Conservation (phyloP, 2,888 invertebrate species). For the Patella ulyssiponensis region DNA sequence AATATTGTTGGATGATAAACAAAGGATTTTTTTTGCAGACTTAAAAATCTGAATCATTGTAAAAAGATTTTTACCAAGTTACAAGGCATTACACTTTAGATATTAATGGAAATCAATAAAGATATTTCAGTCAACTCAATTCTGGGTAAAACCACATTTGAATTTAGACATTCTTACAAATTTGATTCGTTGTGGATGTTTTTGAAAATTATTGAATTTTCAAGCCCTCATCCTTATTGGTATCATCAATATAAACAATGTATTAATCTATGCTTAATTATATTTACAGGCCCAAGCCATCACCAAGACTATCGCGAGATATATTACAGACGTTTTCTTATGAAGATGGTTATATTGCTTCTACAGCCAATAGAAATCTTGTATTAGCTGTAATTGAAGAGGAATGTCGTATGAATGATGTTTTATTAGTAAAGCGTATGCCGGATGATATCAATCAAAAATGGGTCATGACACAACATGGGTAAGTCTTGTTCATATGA, state of each 20-base stretch:
- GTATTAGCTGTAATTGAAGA: constrained; percentile 65
- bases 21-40: no score
- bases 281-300: constrained; percentile 49
- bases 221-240: no score
- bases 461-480: constrained; percentile 67
- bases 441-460: constrained; percentile 68
- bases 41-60: no score
- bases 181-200: no score
- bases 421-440: constrained; percentile 61
- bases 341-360: constrained; percentile 67
- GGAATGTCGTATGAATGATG: constrained; percentile 63
- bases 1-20: no score
- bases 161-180: no score
- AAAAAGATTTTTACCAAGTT: no score
- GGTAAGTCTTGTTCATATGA: constrained; percentile 47
- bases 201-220: no score
- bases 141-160: no score
- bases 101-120: no score
- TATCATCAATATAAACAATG: not conserved
- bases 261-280: not conserved
- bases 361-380: constrained; percentile 55
- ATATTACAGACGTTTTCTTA: constrained; percentile 65
- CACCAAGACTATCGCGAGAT: constrained; percentile 29
- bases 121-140: no score
- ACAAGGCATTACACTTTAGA: no score